A percentile compares a stretch with the other conserved stretches of the same genome.
Conservation (phyloP, 2,888 invertebrate species). For the Rhogogaster chlorosoma region DNA sequence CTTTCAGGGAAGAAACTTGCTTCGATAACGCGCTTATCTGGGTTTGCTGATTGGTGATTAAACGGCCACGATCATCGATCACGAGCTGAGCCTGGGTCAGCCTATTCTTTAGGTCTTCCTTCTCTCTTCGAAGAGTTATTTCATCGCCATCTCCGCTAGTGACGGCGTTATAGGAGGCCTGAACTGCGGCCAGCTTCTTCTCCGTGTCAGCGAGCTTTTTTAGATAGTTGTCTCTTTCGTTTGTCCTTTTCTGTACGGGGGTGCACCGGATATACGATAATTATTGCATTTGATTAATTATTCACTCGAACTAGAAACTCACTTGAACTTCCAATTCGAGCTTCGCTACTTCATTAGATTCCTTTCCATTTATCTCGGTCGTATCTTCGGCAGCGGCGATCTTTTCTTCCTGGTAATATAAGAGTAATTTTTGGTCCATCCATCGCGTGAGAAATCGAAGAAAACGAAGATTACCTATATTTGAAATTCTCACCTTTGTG, state of each 20-base stretch:
- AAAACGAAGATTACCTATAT: neutral
- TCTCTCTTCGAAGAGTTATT: slow-evolving; percentile 62
- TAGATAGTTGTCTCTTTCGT: slow-evolving; percentile 68
- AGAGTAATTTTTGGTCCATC: neutral
- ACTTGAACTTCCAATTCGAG: slow-evolving; percentile 65
- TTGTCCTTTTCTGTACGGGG: slow-evolving; percentile 63
- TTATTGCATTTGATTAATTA: neutral
- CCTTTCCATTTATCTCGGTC: slow-evolving; percentile 47
- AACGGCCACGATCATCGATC: slow-evolving; percentile 68
- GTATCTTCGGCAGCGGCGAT: neutral
- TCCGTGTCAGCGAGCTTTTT: slow-evolving; percentile 68
- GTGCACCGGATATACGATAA: neutral
- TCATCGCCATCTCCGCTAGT: slow-evolving; percentile 61
- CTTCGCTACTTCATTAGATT: slow-evolving; percentile 51
- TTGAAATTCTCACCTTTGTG: neutral
- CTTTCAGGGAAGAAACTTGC: slow-evolving; percentile 88
- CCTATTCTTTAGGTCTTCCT: slow-evolving; percentile 68
- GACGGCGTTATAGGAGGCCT: slow-evolving; percentile 61
- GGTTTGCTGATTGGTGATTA: slow-evolving; percentile 84
- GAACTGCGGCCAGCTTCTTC: slow-evolving; percentile 65
- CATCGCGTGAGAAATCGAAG: neutral
- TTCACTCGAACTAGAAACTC: neutral
- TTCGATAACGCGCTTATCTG: slow-evolving; percentile 86
- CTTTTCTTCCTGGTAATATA: slow-evolving; percentile 11
- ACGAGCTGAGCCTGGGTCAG: slow-evolving; percentile 67